Percentiles rank a stretch among this genome's conserved stretches.
Evolutionary conservation across 2,888 invertebrate genomes (phyloP).

Genomic region (Dastarcus helophoroides): DNA sequence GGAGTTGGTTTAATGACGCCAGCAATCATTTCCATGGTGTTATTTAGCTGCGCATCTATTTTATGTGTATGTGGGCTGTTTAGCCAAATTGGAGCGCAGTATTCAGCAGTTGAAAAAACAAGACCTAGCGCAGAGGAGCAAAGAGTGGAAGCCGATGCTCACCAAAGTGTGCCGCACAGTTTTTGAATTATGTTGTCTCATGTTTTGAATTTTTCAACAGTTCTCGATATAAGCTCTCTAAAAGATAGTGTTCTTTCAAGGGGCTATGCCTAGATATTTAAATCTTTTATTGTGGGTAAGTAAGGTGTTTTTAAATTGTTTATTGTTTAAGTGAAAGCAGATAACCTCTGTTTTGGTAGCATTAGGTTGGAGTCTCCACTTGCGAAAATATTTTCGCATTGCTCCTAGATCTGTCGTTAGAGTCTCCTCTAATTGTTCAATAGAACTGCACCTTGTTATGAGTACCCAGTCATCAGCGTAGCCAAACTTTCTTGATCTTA

Average conservation of each 20-base stretch:
- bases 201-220: slow-evolving; percentile 12
- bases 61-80: slow-evolving; percentile 3
- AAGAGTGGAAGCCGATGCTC: slow-evolving; percentile 8
- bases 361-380: slow-evolving; percentile 4
- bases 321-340: not conserved
- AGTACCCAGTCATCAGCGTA: slow-evolving; percentile 10
- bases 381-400: slow-evolving; percentile 3
- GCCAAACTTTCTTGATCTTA: slow-evolving; percentile 6
- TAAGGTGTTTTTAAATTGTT: slow-evolving; percentile 2
- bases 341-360: slow-evolving; percentile 6
- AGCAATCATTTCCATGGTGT: slow-evolving; percentile 10
- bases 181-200: slow-evolving; percentile 12
- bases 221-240: slow-evolving; percentile 13
- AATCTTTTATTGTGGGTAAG: slow-evolving; percentile 4
- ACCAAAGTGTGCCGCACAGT: slow-evolving; percentile 12
- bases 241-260: no score
- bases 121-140: slow-evolving; percentile 6
- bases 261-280: slow-evolving; percentile 4
- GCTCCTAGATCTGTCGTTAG: not conserved
- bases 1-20: slow-evolving; percentile 7
- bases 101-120: slow-evolving; percentile 12
- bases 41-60: slow-evolving; percentile 8
- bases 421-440: slow-evolving; percentile 2
- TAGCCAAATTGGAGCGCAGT: slow-evolving; percentile 6
- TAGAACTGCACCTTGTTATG: slow-evolving; percentile 5